Evolutionary conservation across 1,140 invertebrate species (phyloP), one percentile per base, ranked within the genome.

Genomic region (Oryzaephilus surinamensis): DNA sequence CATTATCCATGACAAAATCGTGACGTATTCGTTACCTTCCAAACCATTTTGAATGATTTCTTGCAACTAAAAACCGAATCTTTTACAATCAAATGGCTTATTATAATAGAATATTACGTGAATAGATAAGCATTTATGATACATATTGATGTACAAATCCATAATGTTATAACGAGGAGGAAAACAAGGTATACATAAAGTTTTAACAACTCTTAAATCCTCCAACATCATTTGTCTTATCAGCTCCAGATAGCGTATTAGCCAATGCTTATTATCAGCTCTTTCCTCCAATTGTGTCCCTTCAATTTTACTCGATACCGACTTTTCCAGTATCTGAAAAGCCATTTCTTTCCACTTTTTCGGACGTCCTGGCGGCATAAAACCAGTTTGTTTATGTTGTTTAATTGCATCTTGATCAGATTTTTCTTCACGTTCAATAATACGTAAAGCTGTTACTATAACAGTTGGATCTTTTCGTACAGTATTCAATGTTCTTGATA

Each of bases 401-500:
- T 77, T 76, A 29, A 84, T 48, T 1, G 86, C 82, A 64, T 82
- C 79, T 49, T 77, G 73, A 68, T 94, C 90, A 12, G 83, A 76
- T 62, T 88, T 91, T 57, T 98, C 93, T 67, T 99, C 96, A 43
- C 95, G 69, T 64, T 98, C 94, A 51, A 99, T 92, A 35, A 99
- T 97, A 44, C 96, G 71, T 3, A 99, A 61, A 0, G 90, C 93
- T 0, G 94, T 97, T 0, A 98, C 96, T 54, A 99, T 91, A 4
- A 95, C 78, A 1, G 89, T 92, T 0, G 95, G 95, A 61, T 97
- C 90, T 58, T 93, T 90, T 6, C 92, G 70, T 0, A 97, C 90
- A 4, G 90, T 94, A 54, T 95, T 94, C 3, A 98, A 68, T 6
- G 92, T 91, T 41, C 94, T 72, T 36, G 84, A 81, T 13, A 98